Evolutionary conservation across 2,797 vertebrate genomes (phyloP).

Genomic region (Hippopotamyrus pictus): DNA sequence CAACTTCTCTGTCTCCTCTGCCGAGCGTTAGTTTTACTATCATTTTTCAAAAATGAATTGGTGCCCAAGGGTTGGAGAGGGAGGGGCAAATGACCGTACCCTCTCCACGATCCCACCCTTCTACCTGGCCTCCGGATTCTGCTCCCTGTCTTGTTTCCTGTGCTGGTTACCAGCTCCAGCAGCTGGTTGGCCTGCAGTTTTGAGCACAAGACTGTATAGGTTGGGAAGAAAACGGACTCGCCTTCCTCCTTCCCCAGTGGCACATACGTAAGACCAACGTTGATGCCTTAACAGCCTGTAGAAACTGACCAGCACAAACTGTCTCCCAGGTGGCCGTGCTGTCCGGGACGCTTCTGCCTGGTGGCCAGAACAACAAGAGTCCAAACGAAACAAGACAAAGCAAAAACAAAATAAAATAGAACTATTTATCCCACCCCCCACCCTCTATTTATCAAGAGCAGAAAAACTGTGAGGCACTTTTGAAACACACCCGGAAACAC

Average conservation of each 20-base stretch:
- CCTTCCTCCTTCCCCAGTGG: constrained; percentile 39
- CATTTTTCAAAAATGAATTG: background rate
- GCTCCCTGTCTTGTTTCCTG: constrained; percentile 49
- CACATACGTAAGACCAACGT: background rate
- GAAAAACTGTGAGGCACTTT: constrained; percentile 99
- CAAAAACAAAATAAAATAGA: constrained; percentile 41
- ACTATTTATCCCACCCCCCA: constrained; percentile 40
- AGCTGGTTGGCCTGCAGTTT: constrained; percentile 14
- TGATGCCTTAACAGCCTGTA: background rate
- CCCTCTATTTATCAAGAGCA: constrained; percentile 72
- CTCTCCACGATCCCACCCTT: constrained; percentile 20
- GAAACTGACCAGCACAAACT: constrained; percentile 24
- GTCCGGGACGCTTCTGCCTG: constrained; percentile 17
- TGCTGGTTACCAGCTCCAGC: constrained; percentile 40
- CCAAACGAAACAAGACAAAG: constrained; percentile 39
- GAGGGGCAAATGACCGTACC: constrained; percentile 1
- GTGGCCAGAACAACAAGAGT: constrained; percentile 12
- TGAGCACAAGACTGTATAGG: constrained; percentile 42
- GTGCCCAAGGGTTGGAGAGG: background rate
- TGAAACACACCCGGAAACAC: constrained; percentile 93
- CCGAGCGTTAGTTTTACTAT: constrained; percentile 13
- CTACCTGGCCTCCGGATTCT: constrained; percentile 46
- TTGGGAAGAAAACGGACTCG: constrained; percentile 44
- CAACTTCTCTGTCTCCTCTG: constrained; percentile 2
- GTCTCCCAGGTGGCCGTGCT: constrained; percentile 6